A percentile compares a stretch with the other conserved stretches of the same genome.
These are phyloP conservation scores for Dicycla oo DNA, from an alignment of 2,888 invertebrate genomes.

Conservation along the genomic window DNA sequence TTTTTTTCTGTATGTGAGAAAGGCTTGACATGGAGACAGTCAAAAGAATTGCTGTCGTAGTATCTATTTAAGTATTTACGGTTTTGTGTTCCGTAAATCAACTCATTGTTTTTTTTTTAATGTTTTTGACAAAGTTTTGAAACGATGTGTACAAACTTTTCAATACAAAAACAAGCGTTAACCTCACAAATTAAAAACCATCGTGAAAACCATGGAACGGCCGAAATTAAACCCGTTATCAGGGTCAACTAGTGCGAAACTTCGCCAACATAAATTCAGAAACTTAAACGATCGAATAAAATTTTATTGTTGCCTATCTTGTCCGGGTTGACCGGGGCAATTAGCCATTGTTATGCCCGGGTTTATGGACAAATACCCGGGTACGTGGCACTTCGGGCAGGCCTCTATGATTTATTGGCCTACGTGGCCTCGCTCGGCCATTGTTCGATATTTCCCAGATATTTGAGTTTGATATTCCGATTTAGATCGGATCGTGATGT, in stretches of 20 bases:
- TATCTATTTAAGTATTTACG: too few species aligned
- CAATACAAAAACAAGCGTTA: constrained; percentile 20
- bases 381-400: constrained; percentile 67
- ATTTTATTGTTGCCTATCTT: constrained; percentile 72
- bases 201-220: constrained; percentile 33
- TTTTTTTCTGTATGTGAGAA: too few species aligned
- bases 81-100: too few species aligned
- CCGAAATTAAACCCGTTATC: constrained; percentile 56
- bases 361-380: constrained; percentile 71
- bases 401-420: constrained; percentile 67
- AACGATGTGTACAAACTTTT: constrained; percentile 4
- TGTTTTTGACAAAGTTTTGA: background rate
- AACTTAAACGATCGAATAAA: constrained; percentile 72
- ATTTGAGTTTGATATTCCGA: constrained; percentile 64
- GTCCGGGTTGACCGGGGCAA: constrained; percentile 70
- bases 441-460: constrained; percentile 69
- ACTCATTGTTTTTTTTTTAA: background rate
- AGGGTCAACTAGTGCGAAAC: constrained; percentile 56
- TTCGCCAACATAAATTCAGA: constrained; percentile 64
- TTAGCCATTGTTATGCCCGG: constrained; percentile 74
- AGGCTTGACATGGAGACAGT: too few species aligned
- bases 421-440: constrained; percentile 67
- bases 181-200: constrained; percentile 51
- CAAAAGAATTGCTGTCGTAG: too few species aligned
- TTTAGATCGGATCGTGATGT: constrained; percentile 66